Evolutionary conservation across 2,888 invertebrate genomes (phyloP).

Genomic region (Nephrotoma appendiculata): DNA sequence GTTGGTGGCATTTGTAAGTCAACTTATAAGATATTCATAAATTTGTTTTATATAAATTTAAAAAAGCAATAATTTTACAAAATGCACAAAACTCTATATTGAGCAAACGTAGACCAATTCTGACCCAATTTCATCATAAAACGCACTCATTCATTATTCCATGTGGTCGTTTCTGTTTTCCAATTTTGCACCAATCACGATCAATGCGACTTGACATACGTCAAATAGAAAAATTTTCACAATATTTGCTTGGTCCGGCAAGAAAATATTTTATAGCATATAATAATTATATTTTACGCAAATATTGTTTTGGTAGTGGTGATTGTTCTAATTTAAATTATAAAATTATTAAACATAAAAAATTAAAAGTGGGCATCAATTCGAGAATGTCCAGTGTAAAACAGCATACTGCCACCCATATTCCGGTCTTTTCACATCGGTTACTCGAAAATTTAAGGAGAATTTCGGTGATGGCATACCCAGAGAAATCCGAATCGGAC

Average conservation of each 20-base stretch:
- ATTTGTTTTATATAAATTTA: neutral
- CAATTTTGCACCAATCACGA: neutral
- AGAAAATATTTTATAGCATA: neutral
- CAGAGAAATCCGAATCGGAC: conserved; percentile 60
- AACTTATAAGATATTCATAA: neutral
- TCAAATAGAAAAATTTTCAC: neutral
- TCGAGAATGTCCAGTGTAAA: neutral
- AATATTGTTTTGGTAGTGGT: neutral
- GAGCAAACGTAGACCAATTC: neutral
- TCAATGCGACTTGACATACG: neutral
- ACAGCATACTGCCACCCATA: neutral
- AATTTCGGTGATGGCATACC: conserved; percentile 32
- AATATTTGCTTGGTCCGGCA: neutral
- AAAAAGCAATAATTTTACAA: neutral
- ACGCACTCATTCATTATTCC: neutral
- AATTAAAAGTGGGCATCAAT: neutral
- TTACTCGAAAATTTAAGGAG: neutral
- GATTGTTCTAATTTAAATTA: neutral
- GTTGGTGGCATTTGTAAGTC: neutral
- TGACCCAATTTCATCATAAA: neutral
- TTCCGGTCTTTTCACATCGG: neutral
- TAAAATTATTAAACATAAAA: neutral
- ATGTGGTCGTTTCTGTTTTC: neutral
- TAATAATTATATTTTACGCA: neutral
- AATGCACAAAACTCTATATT: neutral